Evolutionary conservation across 2,888 invertebrate species (phyloP).

Genomic region (Lasioglossum vierecki): DNA sequence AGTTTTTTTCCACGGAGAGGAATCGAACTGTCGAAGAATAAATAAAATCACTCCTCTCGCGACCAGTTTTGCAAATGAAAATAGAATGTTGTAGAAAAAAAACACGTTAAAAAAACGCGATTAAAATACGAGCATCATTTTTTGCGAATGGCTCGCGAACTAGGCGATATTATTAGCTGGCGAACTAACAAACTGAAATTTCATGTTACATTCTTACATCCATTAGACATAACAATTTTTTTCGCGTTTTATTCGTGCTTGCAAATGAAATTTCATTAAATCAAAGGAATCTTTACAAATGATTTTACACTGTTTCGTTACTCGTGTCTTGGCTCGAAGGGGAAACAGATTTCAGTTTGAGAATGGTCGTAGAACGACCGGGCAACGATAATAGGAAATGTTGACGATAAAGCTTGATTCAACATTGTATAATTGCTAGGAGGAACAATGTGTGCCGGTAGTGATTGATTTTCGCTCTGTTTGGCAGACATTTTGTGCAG

Average conservation of each 20-base stretch:
- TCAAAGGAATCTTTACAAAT: too few species aligned
- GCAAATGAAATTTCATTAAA: too few species aligned
- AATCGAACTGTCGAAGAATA: neutral
- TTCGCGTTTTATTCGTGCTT: neutral
- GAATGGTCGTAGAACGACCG: neutral
- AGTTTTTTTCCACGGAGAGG: neutral
- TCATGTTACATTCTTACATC: neutral
- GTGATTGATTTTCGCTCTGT: neutral
- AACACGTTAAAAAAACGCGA: neutral
- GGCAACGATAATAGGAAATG: neutral
- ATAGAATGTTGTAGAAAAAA: neutral
- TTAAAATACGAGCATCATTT: neutral
- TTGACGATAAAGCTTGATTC: neutral
- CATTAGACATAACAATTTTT: neutral
- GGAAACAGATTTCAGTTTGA: neutral
- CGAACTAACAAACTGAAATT: neutral
- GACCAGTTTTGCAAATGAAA: neutral
- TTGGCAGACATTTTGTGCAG: neutral
- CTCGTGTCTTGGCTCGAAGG: too few species aligned
- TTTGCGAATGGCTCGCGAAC: neutral
- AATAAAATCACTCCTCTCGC: neutral
- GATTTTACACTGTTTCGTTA: too few species aligned
- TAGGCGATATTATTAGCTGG: neutral
- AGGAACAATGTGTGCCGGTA: neutral
- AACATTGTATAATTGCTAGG: neutral